Base-by-base conservation (phyloP, 2,888 invertebrate genomes). In the Xylota segnis region DNA sequence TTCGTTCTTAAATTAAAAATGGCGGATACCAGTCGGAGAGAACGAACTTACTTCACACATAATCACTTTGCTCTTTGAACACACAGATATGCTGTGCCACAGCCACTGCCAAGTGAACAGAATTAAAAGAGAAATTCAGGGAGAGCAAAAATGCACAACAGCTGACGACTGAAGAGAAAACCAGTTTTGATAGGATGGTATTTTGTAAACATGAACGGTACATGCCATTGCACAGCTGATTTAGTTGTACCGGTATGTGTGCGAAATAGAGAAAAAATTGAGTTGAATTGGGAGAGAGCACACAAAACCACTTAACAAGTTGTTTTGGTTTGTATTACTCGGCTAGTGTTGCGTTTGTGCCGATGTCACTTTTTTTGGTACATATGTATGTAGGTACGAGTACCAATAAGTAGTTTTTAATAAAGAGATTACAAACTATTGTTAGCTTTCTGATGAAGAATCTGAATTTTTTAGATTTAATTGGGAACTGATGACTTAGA, bases 1-100 rank as follows among this genome's bases (percentile, higher is more conserved):
- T 86, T 82, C 82, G 50, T 76, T 82, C 82, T 81, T 59, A 72
- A 86, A 76, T 82, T 58, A 86, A 76, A 86, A 86, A 86, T 86
- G 86, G 86, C 86, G 86, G 84, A 75, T 43, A 9, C 66, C 50
- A 82, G 45, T 7, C 34, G 43, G 29, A 66, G 77, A 66, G 58
- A 65, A 34, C 5, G 23, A 40, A 34, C 4, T 14, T 47, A 52
- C 14, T 43, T n/a, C n/a, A 54, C 12, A 63, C 43, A 45, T 7
- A 4, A 12, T 29, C 29, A 32, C 34, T 0, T 10, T 56, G n/a
- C 54, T 68, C 58, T 59, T 68, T 61, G 29, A 18, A 23, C n/a
- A 52, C 58, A 50, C 66, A 14, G 34, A 14, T 61, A 52, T 16
- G n/a, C n/a, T n/a, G n/a, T n/a, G n/a, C n/a, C n/a, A n/a, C n/a